Conservation (phyloP, 92 coral and sea anemone genomes). For the Pocillopora grandis region DNA sequence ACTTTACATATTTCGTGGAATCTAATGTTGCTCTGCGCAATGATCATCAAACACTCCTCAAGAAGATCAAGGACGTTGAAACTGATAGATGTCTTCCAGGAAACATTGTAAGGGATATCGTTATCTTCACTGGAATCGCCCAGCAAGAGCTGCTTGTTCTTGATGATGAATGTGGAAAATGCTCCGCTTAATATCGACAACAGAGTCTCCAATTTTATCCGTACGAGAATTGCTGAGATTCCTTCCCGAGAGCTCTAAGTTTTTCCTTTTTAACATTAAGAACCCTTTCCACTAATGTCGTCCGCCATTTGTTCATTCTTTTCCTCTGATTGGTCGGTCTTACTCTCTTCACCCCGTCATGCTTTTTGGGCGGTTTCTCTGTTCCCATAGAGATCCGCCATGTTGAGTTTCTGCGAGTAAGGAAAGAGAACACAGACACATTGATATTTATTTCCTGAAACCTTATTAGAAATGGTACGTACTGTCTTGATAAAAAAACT, state of each 20-base stretch:
- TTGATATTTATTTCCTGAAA: neutral
- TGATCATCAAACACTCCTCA: constrained; percentile 54
- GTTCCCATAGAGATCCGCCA: constrained; percentile 85
- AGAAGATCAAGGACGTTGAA: constrained; percentile 53
- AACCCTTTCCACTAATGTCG: neutral
- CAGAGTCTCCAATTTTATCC: constrained; percentile 35
- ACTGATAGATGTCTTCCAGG: neutral
- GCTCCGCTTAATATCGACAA: neutral
- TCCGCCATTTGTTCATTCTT: constrained; percentile 33
- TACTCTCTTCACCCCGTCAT: constrained; percentile 12
- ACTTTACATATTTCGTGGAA: constrained; percentile 46
- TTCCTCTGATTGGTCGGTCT: constrained; percentile 21
- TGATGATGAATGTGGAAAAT: neutral
- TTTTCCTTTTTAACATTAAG: neutral
- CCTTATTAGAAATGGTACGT: constrained; percentile 42
- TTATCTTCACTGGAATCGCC: neutral
- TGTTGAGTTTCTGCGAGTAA: constrained; percentile 34
- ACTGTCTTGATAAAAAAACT: neutral
- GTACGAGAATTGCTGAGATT: neutral
- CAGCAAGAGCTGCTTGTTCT: neutral
- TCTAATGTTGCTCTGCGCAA: constrained; percentile 42
- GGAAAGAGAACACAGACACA: neutral
- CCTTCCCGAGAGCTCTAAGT: neutral
- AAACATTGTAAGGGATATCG: neutral
- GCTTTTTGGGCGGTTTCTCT: neutral